Evolutionary conservation across 2,113 vertebrate species (phyloP), one percentile per base, ranked within the genome.

Genomic region (Hippocampus abdominalis): DNA sequence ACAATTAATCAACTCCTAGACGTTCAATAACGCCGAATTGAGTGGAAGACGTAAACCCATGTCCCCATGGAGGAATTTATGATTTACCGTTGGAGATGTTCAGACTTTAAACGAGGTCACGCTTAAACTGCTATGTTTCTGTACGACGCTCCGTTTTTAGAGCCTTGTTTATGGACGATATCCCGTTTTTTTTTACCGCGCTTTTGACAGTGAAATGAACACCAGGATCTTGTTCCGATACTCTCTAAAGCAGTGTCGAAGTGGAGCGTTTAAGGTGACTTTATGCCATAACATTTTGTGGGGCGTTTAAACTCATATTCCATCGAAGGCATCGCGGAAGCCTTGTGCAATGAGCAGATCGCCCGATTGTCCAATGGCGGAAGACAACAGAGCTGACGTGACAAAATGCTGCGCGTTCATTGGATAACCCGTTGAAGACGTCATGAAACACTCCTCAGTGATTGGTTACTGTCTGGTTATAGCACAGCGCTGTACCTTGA

Each of bases 331-430:
- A 67, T 66, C 15, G 25, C 4, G 1, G 48, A 6, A 10, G 39
- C 6, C 5, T 56, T 25, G 57, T 59, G 60, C 90, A 88, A 92
- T 92, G 91, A 90, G 4, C 91, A 90, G 90, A 92, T 89, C 70
- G 68, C 29, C 9, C 64, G 6, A 40, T 48, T 40, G 72, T 42
- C 91, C 91, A 93, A 92, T 93, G 59, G 70, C 40, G 71, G 18
- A 51, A 7, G 48, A 74, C 0, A 69, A 67, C 40, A 60, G 29
- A 36, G 23, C 66, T 85, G 62, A 74, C 73, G 77, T 83, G 83
- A 81, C 66, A 48, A 49, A 0, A n/a, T 64, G 3, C 73, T 32
- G 0, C 0, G 3, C 20, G 32, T 29, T 82, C 51, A 92, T 88
- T 92, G 90, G 91, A 0, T 40, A 9, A 0, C 3, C 2, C 0